These are phyloP conservation scores for Vesta saturnalis DNA, from an alignment of 2,888 invertebrate genomes.

Conservation along the genomic window DNA sequence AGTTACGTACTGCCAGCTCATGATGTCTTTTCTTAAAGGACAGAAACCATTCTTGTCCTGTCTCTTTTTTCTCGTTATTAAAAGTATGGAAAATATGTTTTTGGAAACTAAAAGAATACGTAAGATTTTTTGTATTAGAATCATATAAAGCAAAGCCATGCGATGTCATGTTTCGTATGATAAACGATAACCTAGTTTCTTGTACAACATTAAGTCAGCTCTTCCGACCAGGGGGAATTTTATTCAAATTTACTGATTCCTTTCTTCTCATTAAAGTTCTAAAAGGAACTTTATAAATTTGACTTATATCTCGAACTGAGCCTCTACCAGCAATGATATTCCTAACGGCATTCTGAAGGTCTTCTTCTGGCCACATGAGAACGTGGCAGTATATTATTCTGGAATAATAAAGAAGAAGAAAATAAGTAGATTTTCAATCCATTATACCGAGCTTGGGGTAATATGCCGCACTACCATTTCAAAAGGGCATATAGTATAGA, in stretches of 20 bases:
- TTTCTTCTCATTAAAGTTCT: neutral
- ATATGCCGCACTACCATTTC: too few relatives aligned
- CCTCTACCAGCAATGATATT: neutral
- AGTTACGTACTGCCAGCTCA: too few relatives aligned
- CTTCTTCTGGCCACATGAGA: neutral
- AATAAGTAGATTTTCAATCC: neutral
- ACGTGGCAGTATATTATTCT: neutral
- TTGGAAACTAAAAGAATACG: neutral
- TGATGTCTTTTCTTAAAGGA: neutral
- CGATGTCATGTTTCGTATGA: neutral
- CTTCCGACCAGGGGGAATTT: neutral
- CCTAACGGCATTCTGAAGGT: neutral
- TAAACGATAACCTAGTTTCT: neutral
- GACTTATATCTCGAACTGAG: neutral
- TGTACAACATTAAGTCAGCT: neutral
- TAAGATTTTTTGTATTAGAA: neutral
- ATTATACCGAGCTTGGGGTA: too few relatives aligned
- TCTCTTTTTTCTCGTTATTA: neutral
- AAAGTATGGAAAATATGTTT: neutral
- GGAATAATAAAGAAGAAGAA: too few relatives aligned
- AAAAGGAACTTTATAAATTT: neutral
- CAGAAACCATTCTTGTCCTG: neutral
- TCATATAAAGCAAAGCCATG: neutral
- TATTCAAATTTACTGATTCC: neutral
- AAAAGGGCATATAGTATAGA: too few relatives aligned